phyloP scores from a whole-genome alignment of 1,140 invertebrate species.

The Xylocopa sonorina region DNA sequence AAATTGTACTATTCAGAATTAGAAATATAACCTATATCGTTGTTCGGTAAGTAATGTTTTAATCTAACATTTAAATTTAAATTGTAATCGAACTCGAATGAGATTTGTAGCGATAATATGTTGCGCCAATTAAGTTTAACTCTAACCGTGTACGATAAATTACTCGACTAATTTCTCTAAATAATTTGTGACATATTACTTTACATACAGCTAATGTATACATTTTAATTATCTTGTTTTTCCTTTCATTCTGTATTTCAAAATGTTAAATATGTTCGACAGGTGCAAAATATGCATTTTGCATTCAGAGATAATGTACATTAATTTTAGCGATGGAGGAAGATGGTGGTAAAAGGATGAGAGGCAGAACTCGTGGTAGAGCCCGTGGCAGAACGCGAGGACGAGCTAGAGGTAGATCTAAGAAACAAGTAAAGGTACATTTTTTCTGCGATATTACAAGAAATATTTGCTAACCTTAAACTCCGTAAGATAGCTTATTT shows the following conservation, averaged over 20 bases:
- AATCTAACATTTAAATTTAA: too few relatives aligned
- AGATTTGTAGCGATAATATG: too few relatives aligned
- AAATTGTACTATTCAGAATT: not conserved
- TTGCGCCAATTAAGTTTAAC: too few relatives aligned
- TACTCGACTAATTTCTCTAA: not conserved
- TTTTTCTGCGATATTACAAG: not conserved
- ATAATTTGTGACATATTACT: not conserved
- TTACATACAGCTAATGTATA: not conserved
- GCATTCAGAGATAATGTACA: constrained; percentile 12
- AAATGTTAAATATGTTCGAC: not conserved
- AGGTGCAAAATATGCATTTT: not conserved
- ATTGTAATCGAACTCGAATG: too few relatives aligned
- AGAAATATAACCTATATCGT: constrained; percentile 38
- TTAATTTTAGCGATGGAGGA: constrained; percentile 75
- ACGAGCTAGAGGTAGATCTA: constrained; percentile 86
- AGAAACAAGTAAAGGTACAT: constrained; percentile 86
- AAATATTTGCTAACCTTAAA: not conserved
- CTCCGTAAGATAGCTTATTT: too few relatives aligned
- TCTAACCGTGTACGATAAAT: not conserved
- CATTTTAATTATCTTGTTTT: not conserved
- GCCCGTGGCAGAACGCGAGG: constrained; percentile 87
- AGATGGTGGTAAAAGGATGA: constrained; percentile 77
- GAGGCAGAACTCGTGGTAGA: constrained; percentile 83
- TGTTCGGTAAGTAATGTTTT: constrained; percentile 2
- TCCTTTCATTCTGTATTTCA: not conserved